Base-by-base conservation (phyloP, 2,888 invertebrate species). In the Drosophila falleni region DNA sequence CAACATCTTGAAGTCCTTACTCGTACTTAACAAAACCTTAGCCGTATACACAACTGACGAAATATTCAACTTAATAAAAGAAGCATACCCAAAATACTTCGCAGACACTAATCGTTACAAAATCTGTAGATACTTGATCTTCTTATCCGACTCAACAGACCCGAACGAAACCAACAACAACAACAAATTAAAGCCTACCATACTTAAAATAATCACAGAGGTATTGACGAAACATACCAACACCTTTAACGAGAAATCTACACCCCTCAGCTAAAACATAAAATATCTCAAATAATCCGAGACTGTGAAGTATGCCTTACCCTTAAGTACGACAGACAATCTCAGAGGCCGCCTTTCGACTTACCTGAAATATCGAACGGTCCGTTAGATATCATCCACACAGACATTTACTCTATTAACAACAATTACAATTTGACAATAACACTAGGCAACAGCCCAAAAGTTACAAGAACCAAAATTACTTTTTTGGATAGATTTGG, bases 321-420 rank as follows among this genome's bases (percentile, higher is more conserved):
- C 1, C 26, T 62, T 3, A 75, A 75, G 47, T 75, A 75, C 26
- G 69, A 75, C 19, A 59, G 64, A 37, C 35, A 63, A 16, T 64
- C 55, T 33, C 65, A 46, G 33, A 53, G 35, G 35, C n/a, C 65
- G 5, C 26, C 54, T 13, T 71, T 23, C 39, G 35, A 68, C 47
- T 31, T 41, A n/a, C 54, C 74, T 10, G 70, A 70, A 66, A 71
- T 64, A 5, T 71, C 74, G 1, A 31, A 33, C 1, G 63, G 61
- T 62, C 71, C 72, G 0, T n/a, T 62, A 9, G 39, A 47, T 6
- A 47, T 55, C 3, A n/a, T 49, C 8, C 41, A 63, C 16, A 41
- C 49, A 8, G 80, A 78, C 39, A 50, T 74, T 4, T 74, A 71
- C 11, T 33, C 53, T 5, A 66, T 71, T 5, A 66, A 72, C 35